Evolutionary conservation across 2,888 invertebrate genomes (phyloP), one percentile per base, ranked within the genome.

Genomic region (Bruchidius siliquastri): DNA sequence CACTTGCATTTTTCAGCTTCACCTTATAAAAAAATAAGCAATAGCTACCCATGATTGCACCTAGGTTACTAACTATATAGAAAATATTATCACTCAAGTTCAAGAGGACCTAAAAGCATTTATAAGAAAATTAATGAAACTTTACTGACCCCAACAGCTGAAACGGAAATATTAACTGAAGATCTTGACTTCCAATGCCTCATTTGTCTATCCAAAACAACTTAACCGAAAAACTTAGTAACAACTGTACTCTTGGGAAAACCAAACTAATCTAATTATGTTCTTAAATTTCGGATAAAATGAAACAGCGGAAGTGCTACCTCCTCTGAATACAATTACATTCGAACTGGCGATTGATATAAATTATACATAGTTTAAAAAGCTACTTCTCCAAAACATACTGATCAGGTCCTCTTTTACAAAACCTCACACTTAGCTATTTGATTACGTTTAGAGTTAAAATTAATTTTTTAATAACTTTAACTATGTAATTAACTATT

Each of bases 61-160:
- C 49, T 18, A 49, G 49, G 18, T 49, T 49, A 49, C 49, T 49
- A 49, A 4, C 13, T 49, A 49, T 49, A 49, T 49, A 74, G 73
- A 75, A 76, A 74, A 74, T 76, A 72, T 74, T 77, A 82, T 83
- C 85, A 84, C 84, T 82, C 81, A 75, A 75, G 77, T 75, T 75
- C n/a, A 68, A 74, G 72, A 76, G 71, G 75, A 75, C 74, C 74
- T 71, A 72, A 68, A 72, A 49, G 49, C 49, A 49, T 49, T 49
- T 49, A 49, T 18, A 49, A 49, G 0, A 49, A 13, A 49, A 49
- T 26, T 4, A 26, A 26, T 26, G 13, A 49, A 49, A 1, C 13
- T 49, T 49, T 49, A 49, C 49, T 49, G 49, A 49, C 49, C 49
- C 49, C 18, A 13, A 49, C 13, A 49, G 13, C 49, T 49, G 10